Evolutionary conservation across 2,113 vertebrate species (phyloP).

Genomic region (Eleginops maclovinus): DNA sequence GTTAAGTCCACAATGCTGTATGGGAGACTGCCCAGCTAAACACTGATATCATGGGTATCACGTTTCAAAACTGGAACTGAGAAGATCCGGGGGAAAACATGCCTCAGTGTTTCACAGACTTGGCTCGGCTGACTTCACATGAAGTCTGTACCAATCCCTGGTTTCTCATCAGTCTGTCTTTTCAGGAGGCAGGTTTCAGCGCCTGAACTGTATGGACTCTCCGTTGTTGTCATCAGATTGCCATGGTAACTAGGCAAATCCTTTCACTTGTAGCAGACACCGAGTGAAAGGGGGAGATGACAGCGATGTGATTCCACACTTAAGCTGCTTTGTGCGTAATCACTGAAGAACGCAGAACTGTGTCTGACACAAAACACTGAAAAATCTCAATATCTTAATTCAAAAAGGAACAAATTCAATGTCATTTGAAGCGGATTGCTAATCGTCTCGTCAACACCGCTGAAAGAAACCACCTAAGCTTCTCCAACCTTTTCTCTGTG

Average conservation of each 20-base stretch:
- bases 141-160: neutral
- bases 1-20: slow-evolving; percentile 7
- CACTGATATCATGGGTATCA: slow-evolving; percentile 38
- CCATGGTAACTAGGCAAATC: slow-evolving; percentile 60
- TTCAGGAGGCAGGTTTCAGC: neutral
- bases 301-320: slow-evolving; percentile 37
- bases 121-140: neutral
- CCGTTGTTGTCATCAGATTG: slow-evolving; percentile 41
- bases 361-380: neutral
- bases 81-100: neutral
- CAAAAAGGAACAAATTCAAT: neutral
- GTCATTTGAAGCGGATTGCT: slow-evolving; percentile 14
- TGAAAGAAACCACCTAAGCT: slow-evolving; percentile 34
- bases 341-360: slow-evolving; percentile 22
- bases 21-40: slow-evolving; percentile 12
- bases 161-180: neutral
- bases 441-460: slow-evolving; percentile 30
- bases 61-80: slow-evolving; percentile 33
- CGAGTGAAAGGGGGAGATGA: slow-evolving; percentile 45
- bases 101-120: slow-evolving; percentile 1
- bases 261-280: slow-evolving; percentile 35
- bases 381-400: neutral
- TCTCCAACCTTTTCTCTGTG: slow-evolving; percentile 7
- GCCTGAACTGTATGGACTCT: slow-evolving; percentile 42
- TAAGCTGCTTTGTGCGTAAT: slow-evolving; percentile 58